Evolutionary conservation across 2,888 invertebrate genomes (phyloP), one percentile per base, ranked within the genome.

Genomic region (Rhopalosiphum nymphaeae): DNA sequence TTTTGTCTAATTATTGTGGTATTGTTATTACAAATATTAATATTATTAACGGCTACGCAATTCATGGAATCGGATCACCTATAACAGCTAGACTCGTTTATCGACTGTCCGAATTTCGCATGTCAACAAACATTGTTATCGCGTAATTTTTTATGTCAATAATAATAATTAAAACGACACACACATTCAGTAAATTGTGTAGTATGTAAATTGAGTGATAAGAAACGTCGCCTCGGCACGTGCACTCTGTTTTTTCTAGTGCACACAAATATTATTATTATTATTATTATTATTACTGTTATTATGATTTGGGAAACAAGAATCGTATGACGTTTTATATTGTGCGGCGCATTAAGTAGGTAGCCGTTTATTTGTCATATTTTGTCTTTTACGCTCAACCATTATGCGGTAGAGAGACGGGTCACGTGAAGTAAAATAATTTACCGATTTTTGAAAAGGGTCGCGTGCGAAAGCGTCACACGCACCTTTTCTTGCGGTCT

Each of bases 401-500:
- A 10, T 5, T 29, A 29, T 4, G 67, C 13, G 67, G 26, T 7
- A 13, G 67, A n/a, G n/a, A n/a, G 36, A 36, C 36, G 67, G 21
- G 36, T 78, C 36, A 3, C 36, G 1, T 21, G 1, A 78, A 78
- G 36, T 78, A 21, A 36, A 78, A 36, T 21, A 78, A 78, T 78
- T 78, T 21, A 78, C 7, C 78, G 42, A 78, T 78, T 78, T 78
- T 78, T 78, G 78, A 78, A 78, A 78, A 78, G 78, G 78, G 78
- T 78, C 78, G 3, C 36, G 21, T 16, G 5, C 16, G 9, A 78
- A 78, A 7, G 21, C 36, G 78, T 78, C 78, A 78, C 78, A 9
- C 1, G 21, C 78, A 78, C 36, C 78, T 78, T 78, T 78, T 21
- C 78, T 36, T 78, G 78, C 21, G 78, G 78, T 78, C 21, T 78